Conservation (phyloP, 2,797 vertebrate genomes). For the Notoglanidium macrostoma region DNA sequence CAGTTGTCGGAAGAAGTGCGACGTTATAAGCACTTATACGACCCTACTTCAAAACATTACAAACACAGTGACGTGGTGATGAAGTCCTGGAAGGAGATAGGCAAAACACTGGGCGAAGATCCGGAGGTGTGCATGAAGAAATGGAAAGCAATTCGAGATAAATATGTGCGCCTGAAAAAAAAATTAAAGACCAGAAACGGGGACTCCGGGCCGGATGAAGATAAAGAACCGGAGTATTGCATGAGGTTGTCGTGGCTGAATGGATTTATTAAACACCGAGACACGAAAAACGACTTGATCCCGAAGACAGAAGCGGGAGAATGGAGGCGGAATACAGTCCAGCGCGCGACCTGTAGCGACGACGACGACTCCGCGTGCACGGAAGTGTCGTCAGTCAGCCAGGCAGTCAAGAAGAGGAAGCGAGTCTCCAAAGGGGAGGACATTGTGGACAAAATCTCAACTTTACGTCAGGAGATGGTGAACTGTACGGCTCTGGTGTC, state of each 20-base stretch:
- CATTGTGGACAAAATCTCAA: background rate
- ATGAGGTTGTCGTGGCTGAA: background rate
- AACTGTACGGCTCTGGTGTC: constrained; percentile 11
- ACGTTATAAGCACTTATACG: constrained; percentile 18
- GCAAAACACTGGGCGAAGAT: background rate
- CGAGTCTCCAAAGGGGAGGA: background rate
- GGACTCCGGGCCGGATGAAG: background rate
- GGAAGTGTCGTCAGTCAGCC: constrained; percentile 18
- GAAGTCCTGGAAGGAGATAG: background rate
- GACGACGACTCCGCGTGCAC: constrained; percentile 5
- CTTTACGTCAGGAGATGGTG: background rate
- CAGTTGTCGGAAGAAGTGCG: constrained; percentile 9
- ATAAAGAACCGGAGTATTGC: background rate
- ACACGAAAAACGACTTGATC: background rate
- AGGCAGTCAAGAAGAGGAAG: constrained; percentile 5
- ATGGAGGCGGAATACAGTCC: background rate
- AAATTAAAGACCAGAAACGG: background rate
- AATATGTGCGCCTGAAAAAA: constrained; percentile 15
- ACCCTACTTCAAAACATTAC: constrained; percentile 17
- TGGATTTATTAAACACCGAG: constrained; percentile 17
- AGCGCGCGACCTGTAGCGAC: background rate
- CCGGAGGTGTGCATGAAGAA: constrained; percentile 17
- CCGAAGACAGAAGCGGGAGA: background rate
- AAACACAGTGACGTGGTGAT: constrained; percentile 8
- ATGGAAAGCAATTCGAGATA: constrained; percentile 11